Conservation (phyloP, 2,888 invertebrate genomes). For the Napeogenes sylphis region DNA sequence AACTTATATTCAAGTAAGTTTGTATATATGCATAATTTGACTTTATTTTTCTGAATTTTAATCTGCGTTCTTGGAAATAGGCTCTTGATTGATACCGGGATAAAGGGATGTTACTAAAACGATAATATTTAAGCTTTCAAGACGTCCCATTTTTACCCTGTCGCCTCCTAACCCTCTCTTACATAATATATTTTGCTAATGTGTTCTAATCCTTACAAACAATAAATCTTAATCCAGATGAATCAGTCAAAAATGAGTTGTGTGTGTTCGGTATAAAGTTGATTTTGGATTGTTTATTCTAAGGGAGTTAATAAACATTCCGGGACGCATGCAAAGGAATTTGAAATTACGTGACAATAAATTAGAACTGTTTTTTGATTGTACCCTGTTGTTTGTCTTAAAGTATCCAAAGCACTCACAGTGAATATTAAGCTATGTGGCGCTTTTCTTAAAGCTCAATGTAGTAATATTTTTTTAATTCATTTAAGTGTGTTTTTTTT, state of each 20-base stretch:
- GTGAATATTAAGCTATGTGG: not conserved
- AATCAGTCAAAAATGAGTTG: not conserved
- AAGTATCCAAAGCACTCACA: no score
- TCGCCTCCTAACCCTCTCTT: conserved; percentile 5
- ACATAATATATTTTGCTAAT: conserved; percentile 7
- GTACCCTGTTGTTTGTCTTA: conserved; percentile 15
- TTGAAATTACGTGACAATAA: conserved; percentile 21
- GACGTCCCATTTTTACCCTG: conserved; percentile 6
- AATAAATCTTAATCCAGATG: conserved; percentile 1
- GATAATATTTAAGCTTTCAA: conserved; percentile 7
- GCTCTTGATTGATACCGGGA: conserved; percentile 3
- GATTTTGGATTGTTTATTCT: not conserved
- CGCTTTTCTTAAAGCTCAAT: not conserved
- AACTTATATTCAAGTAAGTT: no score
- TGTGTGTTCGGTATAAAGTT: not conserved
- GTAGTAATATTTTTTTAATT: not conserved
- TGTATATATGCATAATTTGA: no score
- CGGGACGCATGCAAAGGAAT: conserved; percentile 19
- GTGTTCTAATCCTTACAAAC: conserved; percentile 8
- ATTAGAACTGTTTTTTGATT: conserved; percentile 27
- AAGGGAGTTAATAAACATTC: conserved; percentile 14
- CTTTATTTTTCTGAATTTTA: no score
- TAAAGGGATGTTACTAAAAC: conserved; percentile 1
- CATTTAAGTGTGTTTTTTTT: not conserved
- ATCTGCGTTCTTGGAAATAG: not conserved